Conservation (phyloP, 37 sponge, comb jelly and placozoan species). For the Cladorhizidae sp. region DNA sequence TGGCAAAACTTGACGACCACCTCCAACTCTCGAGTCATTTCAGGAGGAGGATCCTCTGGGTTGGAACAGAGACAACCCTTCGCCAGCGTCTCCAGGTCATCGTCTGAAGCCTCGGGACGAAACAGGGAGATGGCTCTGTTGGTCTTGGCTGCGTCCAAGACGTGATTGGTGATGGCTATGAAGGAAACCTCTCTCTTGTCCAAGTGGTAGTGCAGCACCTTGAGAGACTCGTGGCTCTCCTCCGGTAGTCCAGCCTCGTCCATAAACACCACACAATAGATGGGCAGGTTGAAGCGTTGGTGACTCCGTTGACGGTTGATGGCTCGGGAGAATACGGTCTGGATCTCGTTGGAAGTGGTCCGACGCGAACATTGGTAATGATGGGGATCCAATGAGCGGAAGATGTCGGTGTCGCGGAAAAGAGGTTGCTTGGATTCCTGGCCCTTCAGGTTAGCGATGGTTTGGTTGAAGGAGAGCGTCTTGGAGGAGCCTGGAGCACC, state of each 20-base stretch:
- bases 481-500: constrained; percentile 93
- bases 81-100: constrained; percentile 71
- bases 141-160: constrained; percentile 93
- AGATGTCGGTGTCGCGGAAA: constrained; percentile 60
- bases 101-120: constrained; percentile 70
- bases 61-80: constrained; percentile 68
- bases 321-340: constrained; percentile 85
- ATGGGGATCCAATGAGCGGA: constrained; percentile 75
- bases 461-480: constrained; percentile 91
- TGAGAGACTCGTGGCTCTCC: constrained; percentile 92
- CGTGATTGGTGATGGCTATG: constrained; percentile 90
- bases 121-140: constrained; percentile 90
- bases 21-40: constrained; percentile 46
- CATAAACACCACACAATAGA: constrained; percentile 91
- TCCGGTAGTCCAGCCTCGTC: constrained; percentile 95
- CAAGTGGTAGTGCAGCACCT: constrained; percentile 92
- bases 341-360: constrained; percentile 88
- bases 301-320: constrained; percentile 75
- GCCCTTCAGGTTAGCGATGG: constrained; percentile 86
- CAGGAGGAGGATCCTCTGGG: constrained; percentile 59
- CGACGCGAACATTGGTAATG: constrained; percentile 91
- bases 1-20: constrained; percentile 62
- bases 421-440: constrained; percentile 66
- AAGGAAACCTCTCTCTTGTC: constrained; percentile 90
- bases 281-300: constrained; percentile 46